These are phyloP conservation scores for Myanophis thanlyinensis DNA, from an alignment of 2,113 vertebrate genomes.

Conservation along the genomic window DNA sequence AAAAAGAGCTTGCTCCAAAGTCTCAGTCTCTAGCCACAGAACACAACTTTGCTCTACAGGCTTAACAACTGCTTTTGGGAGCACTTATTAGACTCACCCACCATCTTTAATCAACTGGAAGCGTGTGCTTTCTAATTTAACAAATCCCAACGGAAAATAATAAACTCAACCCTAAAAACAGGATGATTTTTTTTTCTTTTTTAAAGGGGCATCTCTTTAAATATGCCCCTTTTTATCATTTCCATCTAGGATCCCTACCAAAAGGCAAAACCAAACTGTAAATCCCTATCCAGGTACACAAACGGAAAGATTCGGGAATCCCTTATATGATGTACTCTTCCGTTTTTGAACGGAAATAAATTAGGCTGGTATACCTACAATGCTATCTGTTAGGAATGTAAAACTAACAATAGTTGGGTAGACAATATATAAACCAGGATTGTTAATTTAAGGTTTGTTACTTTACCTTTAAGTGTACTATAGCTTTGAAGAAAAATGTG, in stretches of 20 bases:
- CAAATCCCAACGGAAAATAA: not conserved
- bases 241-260: not conserved
- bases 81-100: not conserved
- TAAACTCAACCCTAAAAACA: not conserved
- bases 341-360: not conserved
- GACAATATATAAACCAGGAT: too few relatives aligned
- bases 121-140: conserved; percentile 8
- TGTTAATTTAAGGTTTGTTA: too few relatives aligned
- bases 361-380: not conserved
- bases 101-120: conserved; percentile 23
- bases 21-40: not conserved
- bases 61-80: conserved; percentile 6
- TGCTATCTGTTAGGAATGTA: too few relatives aligned
- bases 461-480: too few relatives aligned
- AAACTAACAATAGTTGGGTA: too few relatives aligned
- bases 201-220: not conserved
- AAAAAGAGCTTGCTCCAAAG: conserved; percentile 40
- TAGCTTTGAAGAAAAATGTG: too few relatives aligned
- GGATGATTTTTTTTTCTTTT: not conserved
- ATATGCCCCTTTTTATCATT: not conserved
- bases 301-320: not conserved
- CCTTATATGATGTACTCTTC: not conserved
- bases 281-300: not conserved
- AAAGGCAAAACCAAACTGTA: not conserved
- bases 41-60: not conserved